Evolutionary conservation across 1,140 invertebrate genomes (phyloP).

Genomic region (Telenomus remus): DNA sequence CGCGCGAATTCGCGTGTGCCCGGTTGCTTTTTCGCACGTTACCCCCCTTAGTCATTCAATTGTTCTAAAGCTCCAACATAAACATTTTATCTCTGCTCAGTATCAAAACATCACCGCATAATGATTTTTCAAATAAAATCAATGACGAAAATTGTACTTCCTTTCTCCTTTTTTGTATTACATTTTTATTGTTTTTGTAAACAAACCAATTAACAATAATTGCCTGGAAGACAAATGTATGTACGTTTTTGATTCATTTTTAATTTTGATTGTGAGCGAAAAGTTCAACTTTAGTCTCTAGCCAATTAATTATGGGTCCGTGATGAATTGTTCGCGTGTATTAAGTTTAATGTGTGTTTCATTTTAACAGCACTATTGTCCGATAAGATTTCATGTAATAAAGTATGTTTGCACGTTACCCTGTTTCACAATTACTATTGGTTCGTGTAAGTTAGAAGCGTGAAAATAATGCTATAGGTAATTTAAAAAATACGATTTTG

Average conservation of each 20-base stretch:
- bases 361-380: slow-evolving; percentile 36
- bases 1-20: slow-evolving; percentile 20
- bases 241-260: too few species aligned
- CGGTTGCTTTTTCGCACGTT: slow-evolving; percentile 52
- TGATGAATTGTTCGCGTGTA: slow-evolving; percentile 19
- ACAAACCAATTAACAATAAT: too few species aligned
- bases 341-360: slow-evolving; percentile 40
- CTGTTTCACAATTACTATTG: slow-evolving; percentile 35
- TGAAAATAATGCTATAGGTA: not conserved
- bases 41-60: too few species aligned
- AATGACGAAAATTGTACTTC: too few species aligned
- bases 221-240: too few species aligned
- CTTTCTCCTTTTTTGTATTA: too few species aligned
- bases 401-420: slow-evolving; percentile 26
- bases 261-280: not conserved
- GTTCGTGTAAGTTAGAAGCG: slow-evolving; percentile 15
- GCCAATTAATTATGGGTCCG: slow-evolving; percentile 1
- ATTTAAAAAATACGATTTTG: too few species aligned
- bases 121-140: too few species aligned
- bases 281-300: not conserved
- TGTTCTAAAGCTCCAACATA: too few species aligned
- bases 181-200: too few species aligned
- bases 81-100: too few species aligned
- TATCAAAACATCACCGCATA: too few species aligned
- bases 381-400: slow-evolving; percentile 39